These are phyloP conservation scores for honey bee (Apis mellifera) DNA, from an alignment of 1,140 invertebrate species.

Conservation along the genomic window Amel_HAv3.1 CM009931.2:25667501-25668000, in stretches of 20 bases:
- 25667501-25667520: background rate
- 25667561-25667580: background rate
- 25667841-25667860: too few relatives aligned
- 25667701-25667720: too few relatives aligned
- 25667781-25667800: background rate
- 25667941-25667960: background rate
- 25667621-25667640: background rate
- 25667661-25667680: background rate
- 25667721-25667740: background rate
- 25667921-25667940: background rate
- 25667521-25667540: background rate
- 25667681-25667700: conserved; percentile 8
- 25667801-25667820: too few relatives aligned
- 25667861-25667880: too few relatives aligned
- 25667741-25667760: too few relatives aligned
- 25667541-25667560: background rate
- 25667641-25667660: background rate
- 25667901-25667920: background rate
- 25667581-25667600: background rate
- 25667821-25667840: too few relatives aligned
- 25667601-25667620: background rate
- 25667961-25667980: background rate
- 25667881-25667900: background rate
- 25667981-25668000: conserved; percentile 28
- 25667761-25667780: too few relatives aligned